Conservation (phyloP, 1,140 invertebrate species). For the Brachionus calyciflorus region DNA sequence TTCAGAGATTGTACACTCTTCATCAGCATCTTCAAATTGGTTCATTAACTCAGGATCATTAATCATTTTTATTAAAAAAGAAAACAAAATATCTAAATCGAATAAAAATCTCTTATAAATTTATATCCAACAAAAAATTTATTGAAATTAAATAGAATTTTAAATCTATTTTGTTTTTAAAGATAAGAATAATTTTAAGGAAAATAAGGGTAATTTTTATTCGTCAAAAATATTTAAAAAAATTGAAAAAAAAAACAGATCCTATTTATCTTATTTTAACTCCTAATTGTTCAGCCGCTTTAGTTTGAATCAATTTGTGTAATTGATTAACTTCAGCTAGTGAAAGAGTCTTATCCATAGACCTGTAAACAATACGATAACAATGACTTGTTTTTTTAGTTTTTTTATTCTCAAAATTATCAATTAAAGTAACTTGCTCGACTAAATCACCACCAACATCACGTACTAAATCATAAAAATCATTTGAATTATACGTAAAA, state of each 20-base stretch:
- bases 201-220: not conserved
- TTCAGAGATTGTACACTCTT: not conserved
- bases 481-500: conserved; percentile 70
- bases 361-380: conserved; percentile 87
- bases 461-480: conserved; percentile 91
- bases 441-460: conserved; percentile 80
- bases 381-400: conserved; percentile 77
- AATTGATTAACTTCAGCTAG: conserved; percentile 82
- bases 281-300: conserved; percentile 66
- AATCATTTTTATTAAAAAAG: conserved; percentile 4
- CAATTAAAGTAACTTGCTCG: conserved; percentile 78
- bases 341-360: conserved; percentile 82
- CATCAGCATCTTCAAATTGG: conserved; percentile 41
- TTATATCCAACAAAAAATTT: not conserved
- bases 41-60: not conserved
- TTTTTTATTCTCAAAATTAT: conserved; percentile 84
- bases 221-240: not conserved
- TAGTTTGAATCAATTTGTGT: conserved; percentile 73
- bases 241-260: not conserved
- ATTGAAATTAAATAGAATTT: conserved; percentile 13
- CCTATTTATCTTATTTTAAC: conserved; percentile 63
- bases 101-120: not conserved
- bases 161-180: not conserved
- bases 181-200: not conserved
- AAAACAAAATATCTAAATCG: conserved; percentile 16